Base-by-base conservation (phyloP, 2,797 vertebrate genomes). In the Loriculus beryllinus region DNA sequence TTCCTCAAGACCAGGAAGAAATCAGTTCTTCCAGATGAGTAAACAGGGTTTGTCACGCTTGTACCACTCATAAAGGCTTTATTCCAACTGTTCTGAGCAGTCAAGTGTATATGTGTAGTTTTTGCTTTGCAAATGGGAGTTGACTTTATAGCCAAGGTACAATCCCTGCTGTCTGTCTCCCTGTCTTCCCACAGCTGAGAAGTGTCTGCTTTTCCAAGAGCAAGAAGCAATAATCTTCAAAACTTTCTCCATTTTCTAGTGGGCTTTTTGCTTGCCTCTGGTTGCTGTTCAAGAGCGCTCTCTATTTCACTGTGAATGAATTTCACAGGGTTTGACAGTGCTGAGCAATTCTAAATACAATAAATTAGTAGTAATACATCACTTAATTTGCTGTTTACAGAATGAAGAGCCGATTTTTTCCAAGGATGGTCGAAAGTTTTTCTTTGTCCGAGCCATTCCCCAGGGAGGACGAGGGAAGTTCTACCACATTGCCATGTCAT, bases 381-480 rank as follows among this genome's bases (percentile, higher is more conserved):
- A 5, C 10, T 22, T n/a, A 31, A 45, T 45, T 75, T 85, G 14
- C 31, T 9, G 2, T 59, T 93, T 39, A 1, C 98, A 99, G 99
- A 99, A 99, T 1, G 99, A 99, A 97, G 98, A 98, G 2, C 99
- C 99, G 0, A 90, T 99, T 47, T 99, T 99, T 95, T 99, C 99
- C 96, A 98, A 97, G 86, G 99, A 99, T 0, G 99, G 99, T 64
- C 97, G 98, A 54, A 99, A 98, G 97, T 98, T 99, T 94, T 99
- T 99, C 98, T 99, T 99, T 31, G 98, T 99, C 79, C 97, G 99
- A 89, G 99, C 99, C 0, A 98, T 99, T 94, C 99, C 98, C 15
- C 99, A 99, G 95, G 99, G 99, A 6, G 99, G 99, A 3, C 97
- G 98, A 6, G 99, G 99, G 4, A 99, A 99, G 80, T 99, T 99